Percentiles rank a stretch among this genome's conserved stretches.
Evolutionary conservation across 2,113 vertebrate genomes (phyloP).

Genomic region (Nyctibius bracteatus): DNA sequence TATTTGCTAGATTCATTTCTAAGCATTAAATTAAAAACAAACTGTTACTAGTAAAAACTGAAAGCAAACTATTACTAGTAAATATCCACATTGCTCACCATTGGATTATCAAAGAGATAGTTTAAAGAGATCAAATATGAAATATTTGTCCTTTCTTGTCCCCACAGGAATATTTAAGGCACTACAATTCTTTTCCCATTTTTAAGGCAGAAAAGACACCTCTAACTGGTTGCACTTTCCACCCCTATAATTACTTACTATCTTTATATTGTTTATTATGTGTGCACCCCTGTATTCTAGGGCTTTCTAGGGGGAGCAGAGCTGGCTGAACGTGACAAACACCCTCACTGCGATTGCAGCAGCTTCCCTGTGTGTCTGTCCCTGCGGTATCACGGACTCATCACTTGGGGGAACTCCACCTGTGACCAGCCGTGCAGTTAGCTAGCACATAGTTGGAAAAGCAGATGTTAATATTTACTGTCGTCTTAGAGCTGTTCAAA

Average conservation of each 20-base stretch:
- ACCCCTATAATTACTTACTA: neutral
- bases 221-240: neutral
- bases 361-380: rapidly evolving
- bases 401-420: neutral
- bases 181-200: neutral
- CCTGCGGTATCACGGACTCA: rapidly evolving
- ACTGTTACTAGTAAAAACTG: too few relatives aligned
- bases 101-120: neutral
- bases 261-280: neutral
- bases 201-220: neutral
- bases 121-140: neutral
- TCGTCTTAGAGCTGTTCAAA: neutral
- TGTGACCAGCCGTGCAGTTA: neutral
- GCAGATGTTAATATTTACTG: too few relatives aligned
- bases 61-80: neutral
- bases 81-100: neutral
- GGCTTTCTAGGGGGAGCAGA: neutral
- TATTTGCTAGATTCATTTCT: neutral
- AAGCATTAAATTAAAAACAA: neutral
- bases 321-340: neutral
- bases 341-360: rapidly evolving
- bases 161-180: neutral
- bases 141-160: neutral
- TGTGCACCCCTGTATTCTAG: neutral
- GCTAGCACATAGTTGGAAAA: neutral